Evolutionary conservation across 2,888 invertebrate genomes (phyloP).

Genomic region (Trichopria drosophilae): DNA sequence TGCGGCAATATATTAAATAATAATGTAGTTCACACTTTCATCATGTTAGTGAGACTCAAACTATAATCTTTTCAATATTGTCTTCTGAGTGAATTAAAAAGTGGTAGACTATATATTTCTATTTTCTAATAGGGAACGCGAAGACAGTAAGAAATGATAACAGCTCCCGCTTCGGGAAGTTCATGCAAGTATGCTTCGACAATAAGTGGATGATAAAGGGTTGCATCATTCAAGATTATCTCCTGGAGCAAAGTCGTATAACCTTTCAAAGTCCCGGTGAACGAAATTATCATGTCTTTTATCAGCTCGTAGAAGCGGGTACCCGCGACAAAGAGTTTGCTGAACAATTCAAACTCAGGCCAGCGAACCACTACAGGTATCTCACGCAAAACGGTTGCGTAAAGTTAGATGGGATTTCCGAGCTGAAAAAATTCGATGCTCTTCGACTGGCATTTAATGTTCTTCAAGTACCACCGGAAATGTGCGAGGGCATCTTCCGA

Average conservation of each 20-base stretch:
- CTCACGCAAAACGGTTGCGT: constrained; percentile 79
- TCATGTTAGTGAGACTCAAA: not conserved
- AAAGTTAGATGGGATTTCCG: constrained; percentile 67
- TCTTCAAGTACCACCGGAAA: constrained; percentile 80
- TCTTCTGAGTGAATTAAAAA: constrained; percentile 8
- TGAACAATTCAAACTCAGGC: constrained; percentile 72
- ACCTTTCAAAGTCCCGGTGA: constrained; percentile 87
- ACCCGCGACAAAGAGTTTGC: constrained; percentile 78
- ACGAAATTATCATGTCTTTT: constrained; percentile 90
- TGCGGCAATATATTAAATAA: too few relatives aligned
- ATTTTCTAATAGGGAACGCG: constrained; percentile 76
- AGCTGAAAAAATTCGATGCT: constrained; percentile 77
- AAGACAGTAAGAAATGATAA: constrained; percentile 93
- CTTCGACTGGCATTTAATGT: constrained; percentile 86
- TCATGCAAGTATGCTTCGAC: constrained; percentile 92
- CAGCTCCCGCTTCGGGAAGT: constrained; percentile 92
- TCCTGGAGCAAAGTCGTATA: constrained; percentile 86
- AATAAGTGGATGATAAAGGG: constrained; percentile 86
- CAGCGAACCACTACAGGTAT: constrained; percentile 79
- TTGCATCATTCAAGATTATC: constrained; percentile 87
- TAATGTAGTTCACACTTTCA: too few relatives aligned
- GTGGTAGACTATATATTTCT: too few relatives aligned
- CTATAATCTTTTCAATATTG: not conserved
- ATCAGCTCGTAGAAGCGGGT: constrained; percentile 86
- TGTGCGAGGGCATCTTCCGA: constrained; percentile 87